A percentile compares a stretch with the other conserved stretches of the same genome.
phyloP scores from a whole-genome alignment of 2,888 invertebrate genomes.

The Polylopha cassiicola region DNA sequence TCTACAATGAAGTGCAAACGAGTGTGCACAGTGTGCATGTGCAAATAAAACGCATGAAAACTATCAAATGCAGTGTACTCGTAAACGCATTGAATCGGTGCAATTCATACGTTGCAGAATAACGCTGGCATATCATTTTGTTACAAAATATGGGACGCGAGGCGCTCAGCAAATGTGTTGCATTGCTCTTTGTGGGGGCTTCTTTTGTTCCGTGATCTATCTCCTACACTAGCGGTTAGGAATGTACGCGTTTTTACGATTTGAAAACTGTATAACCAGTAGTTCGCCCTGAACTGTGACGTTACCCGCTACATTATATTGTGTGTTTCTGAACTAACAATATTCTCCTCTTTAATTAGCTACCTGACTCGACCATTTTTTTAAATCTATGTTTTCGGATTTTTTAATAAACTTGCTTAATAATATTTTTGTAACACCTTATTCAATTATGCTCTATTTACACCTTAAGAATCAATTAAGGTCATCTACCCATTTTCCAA shows the following conservation, averaged over 20 bases:
- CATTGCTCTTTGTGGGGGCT: slow-evolving; percentile 69
- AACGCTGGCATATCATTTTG: slow-evolving; percentile 66
- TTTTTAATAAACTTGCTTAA: no score
- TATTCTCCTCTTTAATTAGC: no score
- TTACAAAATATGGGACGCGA: slow-evolving; percentile 71
- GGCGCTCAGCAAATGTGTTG: slow-evolving; percentile 64
- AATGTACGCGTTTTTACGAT: slow-evolving; percentile 18
- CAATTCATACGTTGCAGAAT: slow-evolving; percentile 48
- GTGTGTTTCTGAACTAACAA: no score
- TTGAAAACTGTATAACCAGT: slow-evolving; percentile 4
- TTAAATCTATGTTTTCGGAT: no score
- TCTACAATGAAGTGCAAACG: slow-evolving; percentile 7
- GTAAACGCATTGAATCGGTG: slow-evolving; percentile 25
- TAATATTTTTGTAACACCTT: no score
- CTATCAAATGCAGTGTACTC: slow-evolving; percentile 20
- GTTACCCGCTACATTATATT: no score
- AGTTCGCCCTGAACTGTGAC: no score
- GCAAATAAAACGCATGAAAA: slow-evolving; percentile 15
- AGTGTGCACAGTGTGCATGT: slow-evolving; percentile 3
- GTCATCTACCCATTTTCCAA: no score
- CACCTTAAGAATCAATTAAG: no score
- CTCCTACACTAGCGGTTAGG: slow-evolving; percentile 30
- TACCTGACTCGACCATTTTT: no score
- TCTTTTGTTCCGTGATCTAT: slow-evolving; percentile 67
- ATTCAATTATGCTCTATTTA: no score